These are phyloP conservation scores for Parasteatoda lunata DNA, from an alignment of 2,888 invertebrate genomes.

Conservation along the genomic window DNA sequence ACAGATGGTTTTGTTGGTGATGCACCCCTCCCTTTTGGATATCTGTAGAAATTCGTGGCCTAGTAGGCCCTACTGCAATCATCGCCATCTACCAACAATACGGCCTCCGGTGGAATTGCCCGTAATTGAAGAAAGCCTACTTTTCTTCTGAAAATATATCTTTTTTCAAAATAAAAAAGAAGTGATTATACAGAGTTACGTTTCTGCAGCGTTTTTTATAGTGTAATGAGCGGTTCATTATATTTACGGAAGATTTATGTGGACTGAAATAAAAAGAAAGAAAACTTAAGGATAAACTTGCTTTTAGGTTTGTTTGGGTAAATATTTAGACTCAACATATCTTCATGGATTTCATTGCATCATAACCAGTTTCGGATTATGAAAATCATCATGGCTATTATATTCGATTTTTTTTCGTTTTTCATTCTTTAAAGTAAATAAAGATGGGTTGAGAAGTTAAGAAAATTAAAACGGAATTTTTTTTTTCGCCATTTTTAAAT, in stretches of 20 bases:
- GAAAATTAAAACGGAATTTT: too few relatives aligned
- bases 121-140: background rate
- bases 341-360: too few relatives aligned
- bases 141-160: background rate
- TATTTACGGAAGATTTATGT: background rate
- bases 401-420: too few relatives aligned
- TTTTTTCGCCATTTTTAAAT: too few relatives aligned
- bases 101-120: background rate
- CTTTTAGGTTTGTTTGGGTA: too few relatives aligned
- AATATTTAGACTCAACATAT: too few relatives aligned
- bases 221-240: background rate
- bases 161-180: background rate
- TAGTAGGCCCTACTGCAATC: background rate
- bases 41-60: too few relatives aligned
- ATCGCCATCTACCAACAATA: background rate
- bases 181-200: background rate
- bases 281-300: too few relatives aligned
- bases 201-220: background rate
- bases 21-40: background rate
- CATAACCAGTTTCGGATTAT: too few relatives aligned
- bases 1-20: constrained; percentile 49
- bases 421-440: too few relatives aligned
- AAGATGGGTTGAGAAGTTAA: too few relatives aligned
- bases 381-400: too few relatives aligned
- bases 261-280: background rate